Base-by-base conservation (phyloP, 2,888 invertebrate species). In the Sinotaia quadrata region DNA sequence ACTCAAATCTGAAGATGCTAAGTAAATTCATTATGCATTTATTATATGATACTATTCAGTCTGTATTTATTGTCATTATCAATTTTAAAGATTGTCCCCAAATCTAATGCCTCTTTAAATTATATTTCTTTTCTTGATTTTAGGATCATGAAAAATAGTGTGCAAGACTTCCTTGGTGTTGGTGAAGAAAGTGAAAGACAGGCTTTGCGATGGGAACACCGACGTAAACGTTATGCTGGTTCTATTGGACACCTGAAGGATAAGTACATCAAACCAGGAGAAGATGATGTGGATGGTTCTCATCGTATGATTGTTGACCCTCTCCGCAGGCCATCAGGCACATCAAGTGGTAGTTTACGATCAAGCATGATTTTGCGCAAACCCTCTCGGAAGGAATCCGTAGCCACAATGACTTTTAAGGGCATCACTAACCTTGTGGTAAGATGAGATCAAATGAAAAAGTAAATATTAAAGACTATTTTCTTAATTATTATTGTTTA, bases 111-210 rank as follows among this genome's bases (percentile, higher is more conserved):
- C n/a, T n/a, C n/a, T n/a, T n/a, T n/a, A n/a, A n/a, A n/a, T n/a
- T n/a, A n/a, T n/a, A n/a, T n/a, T n/a, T n/a, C n/a, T n/a, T n/a
- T n/a, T n/a, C n/a, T n/a, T n/a, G n/a, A n/a, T n/a, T n/a, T n/a
- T 60, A 91, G 91, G 85, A 94, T 93, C 88, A 92, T 95, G 84
- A 93, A 92, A 86, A 91, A 92, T 78, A 94, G 94, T 87, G 93
- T 94, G 68, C 93, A 94, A 68, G 93, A 92, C 79, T 95, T 95
- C 89, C 95, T 95, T 87, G 95, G 95, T 27, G 93, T 95, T 69
- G 93, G 93, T 84, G 93, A 93, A 83, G 93, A 93, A 79, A 94
- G 94, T 87, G 91, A 81, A 90, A 92, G 84, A 88, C 93, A 86
- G 68, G 66, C 8, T 70, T 75, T 71, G 15, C 77, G 80, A 62